Evolutionary conservation across 2,797 vertebrate genomes (phyloP).

Genomic region (Enteromius mattozi): DNA sequence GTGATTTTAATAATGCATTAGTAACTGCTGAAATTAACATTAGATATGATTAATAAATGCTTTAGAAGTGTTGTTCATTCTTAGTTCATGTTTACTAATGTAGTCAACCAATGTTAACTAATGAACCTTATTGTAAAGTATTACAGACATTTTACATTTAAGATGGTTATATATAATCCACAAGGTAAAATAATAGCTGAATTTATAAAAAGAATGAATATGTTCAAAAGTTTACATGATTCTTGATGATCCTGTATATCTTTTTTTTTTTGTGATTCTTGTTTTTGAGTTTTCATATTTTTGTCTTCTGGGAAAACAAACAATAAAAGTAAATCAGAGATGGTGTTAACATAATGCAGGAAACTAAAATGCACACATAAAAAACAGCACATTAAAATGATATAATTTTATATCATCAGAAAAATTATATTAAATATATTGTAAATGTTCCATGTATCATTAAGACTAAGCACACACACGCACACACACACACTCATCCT

Average conservation of each 20-base stretch:
- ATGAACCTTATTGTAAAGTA: no score
- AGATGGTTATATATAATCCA: no score
- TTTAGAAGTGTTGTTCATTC: no score
- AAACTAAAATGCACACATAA: neutral
- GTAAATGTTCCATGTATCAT: neutral
- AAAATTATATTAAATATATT: neutral
- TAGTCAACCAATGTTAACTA: no score
- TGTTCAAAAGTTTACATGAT: neutral
- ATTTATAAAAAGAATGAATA: neutral
- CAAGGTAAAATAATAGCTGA: neutral
- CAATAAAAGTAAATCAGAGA: neutral
- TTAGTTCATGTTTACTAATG: no score
- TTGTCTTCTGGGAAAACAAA: neutral
- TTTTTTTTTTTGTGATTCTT: no score
- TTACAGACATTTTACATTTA: neutral
- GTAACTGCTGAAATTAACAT: no score
- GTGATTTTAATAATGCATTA: no score
- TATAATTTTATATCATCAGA: neutral
- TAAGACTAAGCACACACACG: neutral
- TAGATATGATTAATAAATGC: no score
- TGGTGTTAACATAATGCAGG: neutral
- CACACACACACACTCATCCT: conserved; percentile 25
- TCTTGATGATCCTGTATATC: neutral
- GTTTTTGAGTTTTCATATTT: neutral
- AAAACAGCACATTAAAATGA: neutral